Base-by-base conservation (phyloP, 2,888 invertebrate species). In the Dicranocentrus wangi region DNA sequence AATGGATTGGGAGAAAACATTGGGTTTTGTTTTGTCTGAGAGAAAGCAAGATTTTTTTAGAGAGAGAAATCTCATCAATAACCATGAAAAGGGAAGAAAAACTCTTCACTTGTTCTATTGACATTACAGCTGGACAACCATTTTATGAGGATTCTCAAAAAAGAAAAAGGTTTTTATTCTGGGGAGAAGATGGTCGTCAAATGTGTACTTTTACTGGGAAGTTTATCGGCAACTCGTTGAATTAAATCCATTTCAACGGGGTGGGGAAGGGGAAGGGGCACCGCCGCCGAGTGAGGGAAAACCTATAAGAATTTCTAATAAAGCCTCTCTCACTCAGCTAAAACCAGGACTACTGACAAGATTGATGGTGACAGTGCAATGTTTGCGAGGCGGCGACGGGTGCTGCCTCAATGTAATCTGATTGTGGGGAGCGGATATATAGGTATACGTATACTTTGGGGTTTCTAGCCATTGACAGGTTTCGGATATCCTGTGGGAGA, bases 301-400 rank as follows among this genome's bases (percentile, higher is more conserved):
- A 25, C 3, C 17, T 21, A 68, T 53, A 68, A 68, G 68, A 53
- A 32, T 63, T 63, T 63, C 63, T 63, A 60, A 60, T 32, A 60
- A 19, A 55, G 55, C 23, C 47, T 19, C 55, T 21, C 23, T 55
- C 23, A 19, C 55, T 55, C 55, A 3, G 2, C 10, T 10, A 47
- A n/a, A 47, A 47, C 47, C 28, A n/a, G 60, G 28, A 60, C 60
- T n/a, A 60, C 21, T 27, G 73, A 55, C 70, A 82, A 82, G 78
- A 82, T 82, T 73, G 79, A 82, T 82, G 79, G 75, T 75, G 82
- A 82, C 78, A 78, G 73, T 68, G 55, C 21, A 39, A 63, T 63
- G 63, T 63, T 42, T 63, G 63, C 42, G 28, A 39, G 19, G 21
- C 2, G 47, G n/a, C n/a, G n/a, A n/a, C n/a, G n/a, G n/a, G n/a